phyloP scores from a whole-genome alignment of 2,797 vertebrate species.

The Gymnocypris eckloni region DNA sequence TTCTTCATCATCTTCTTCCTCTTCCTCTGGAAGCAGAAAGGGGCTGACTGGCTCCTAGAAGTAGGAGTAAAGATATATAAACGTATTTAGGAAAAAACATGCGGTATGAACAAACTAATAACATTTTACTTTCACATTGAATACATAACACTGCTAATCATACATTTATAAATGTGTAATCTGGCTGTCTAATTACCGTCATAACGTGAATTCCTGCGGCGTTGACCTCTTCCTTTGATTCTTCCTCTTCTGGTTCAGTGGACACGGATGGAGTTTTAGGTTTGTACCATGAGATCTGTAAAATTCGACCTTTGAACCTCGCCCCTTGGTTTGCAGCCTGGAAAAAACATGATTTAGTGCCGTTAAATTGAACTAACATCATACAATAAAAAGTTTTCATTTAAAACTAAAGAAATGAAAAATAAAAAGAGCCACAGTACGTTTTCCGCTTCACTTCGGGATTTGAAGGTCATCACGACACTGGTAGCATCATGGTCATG shows the following conservation, averaged over 20 bases:
- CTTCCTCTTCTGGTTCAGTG: conserved; percentile 92
- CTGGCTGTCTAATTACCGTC: not conserved
- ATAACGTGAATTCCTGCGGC: conserved; percentile 62
- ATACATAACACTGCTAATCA: not conserved
- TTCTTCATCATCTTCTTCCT: conserved; percentile 90
- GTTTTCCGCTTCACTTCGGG: conserved; percentile 88
- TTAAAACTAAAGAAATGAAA: not conserved
- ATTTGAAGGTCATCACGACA: conserved; percentile 89
- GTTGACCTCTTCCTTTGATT: conserved; percentile 92
- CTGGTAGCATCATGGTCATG: conserved; percentile 87
- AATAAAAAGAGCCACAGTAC: conserved; percentile 70
- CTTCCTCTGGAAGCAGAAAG: conserved; percentile 89
- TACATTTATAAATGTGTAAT: not conserved
- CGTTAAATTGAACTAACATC: not conserved
- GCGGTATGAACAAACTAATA: not conserved
- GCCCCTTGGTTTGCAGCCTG: conserved; percentile 95
- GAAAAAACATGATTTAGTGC: not conserved
- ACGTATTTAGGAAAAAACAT: not conserved
- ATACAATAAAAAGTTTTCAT: not conserved
- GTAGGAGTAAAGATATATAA: conserved; percentile 7
- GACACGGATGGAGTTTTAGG: conserved; percentile 92
- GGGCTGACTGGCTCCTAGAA: conserved; percentile 87
- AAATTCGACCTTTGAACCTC: conserved; percentile 93
- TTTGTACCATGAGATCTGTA: conserved; percentile 98
- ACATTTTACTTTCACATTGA: not conserved